Conservation (phyloP, 2,888 invertebrate species). For the Scrobipalpa costella region DNA sequence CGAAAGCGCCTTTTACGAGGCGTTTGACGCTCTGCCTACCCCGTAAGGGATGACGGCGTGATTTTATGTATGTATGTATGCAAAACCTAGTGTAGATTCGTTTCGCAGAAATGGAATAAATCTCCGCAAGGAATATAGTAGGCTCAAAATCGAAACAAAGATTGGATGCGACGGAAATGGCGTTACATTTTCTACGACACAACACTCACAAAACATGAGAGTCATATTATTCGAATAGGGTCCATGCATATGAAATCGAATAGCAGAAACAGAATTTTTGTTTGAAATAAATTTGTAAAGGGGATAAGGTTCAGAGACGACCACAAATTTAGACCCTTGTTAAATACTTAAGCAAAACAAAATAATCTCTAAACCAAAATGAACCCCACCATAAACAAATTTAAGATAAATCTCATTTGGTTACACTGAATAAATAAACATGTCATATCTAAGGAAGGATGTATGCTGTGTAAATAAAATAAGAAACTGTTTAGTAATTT, state of each 20-base stretch:
- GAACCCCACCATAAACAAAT: neutral
- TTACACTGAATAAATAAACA: neutral
- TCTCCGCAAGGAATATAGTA: neutral
- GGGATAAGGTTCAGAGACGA: neutral
- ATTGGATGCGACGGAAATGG: neutral
- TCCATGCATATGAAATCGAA: neutral
- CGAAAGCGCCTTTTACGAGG: too few relatives aligned
- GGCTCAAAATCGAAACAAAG: neutral
- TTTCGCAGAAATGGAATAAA: conserved; percentile 6
- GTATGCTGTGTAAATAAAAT: too few relatives aligned
- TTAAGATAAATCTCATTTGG: neutral
- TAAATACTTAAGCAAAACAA: conserved; percentile 4
- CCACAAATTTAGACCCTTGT: conserved; percentile 3
- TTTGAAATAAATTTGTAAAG: neutral
- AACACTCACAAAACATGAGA: neutral
- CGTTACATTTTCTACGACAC: too few relatives aligned
- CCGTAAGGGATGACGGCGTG: too few relatives aligned
- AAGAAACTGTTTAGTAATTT: too few relatives aligned
- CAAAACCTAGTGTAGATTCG: neutral
- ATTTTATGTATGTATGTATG: too few relatives aligned
- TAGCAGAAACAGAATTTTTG: too few relatives aligned
- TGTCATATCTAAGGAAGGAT: too few relatives aligned
- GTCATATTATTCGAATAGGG: neutral
- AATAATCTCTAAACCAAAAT: neutral
- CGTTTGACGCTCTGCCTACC: too few relatives aligned